These are phyloP conservation scores for Carlito syrichta DNA, from an alignment of 2,113 vertebrate genomes.

Conservation along the genomic window DNA sequence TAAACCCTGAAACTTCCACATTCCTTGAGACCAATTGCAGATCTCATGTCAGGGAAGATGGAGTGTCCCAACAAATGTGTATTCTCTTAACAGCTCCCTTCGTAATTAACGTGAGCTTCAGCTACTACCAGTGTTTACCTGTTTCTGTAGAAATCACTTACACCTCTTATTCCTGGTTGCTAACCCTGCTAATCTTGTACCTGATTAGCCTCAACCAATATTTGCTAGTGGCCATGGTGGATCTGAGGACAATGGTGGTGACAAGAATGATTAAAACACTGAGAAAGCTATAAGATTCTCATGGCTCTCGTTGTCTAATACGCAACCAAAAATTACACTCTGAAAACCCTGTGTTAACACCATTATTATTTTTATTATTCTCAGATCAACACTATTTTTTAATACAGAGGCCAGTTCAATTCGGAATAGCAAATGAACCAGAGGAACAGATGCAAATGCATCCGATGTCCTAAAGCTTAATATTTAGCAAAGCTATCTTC, in stretches of 20 bases:
- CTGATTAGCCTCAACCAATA: conserved; percentile 27
- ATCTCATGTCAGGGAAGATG: background rate
- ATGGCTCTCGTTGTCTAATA: background rate
- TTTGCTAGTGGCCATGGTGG: background rate
- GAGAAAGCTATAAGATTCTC: background rate
- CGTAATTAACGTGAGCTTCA: background rate
- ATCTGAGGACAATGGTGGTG: background rate
- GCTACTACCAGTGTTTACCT: background rate
- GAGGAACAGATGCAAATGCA: background rate
- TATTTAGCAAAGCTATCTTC: background rate
- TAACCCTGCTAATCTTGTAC: background rate
- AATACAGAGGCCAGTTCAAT: background rate
- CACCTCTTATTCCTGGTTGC: background rate
- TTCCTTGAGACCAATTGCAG: background rate
- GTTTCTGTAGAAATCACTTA: conserved; percentile 30
- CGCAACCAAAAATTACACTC: background rate
- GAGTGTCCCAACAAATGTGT: background rate
- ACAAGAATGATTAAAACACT: conserved; percentile 27
- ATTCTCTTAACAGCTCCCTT: background rate
- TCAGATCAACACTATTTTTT: background rate
- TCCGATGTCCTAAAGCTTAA: background rate
- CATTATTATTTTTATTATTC: background rate
- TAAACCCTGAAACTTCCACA: background rate
- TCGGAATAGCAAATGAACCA: background rate
- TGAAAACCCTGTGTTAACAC: background rate